phyloP scores from a whole-genome alignment of 2,113 vertebrate genomes.

The Eulemur macaco region DNA sequence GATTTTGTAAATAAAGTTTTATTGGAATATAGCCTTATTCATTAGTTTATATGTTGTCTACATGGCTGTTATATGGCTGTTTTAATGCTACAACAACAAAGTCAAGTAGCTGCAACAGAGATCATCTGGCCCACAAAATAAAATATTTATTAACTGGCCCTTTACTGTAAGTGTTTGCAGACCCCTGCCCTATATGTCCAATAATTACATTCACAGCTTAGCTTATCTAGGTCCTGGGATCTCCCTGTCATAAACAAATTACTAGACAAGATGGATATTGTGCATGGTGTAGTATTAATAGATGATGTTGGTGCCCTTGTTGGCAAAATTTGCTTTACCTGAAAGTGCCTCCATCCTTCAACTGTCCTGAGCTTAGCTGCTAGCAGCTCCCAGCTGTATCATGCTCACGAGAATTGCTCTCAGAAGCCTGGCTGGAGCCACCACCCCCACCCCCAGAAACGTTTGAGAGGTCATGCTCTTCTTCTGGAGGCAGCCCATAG shows the following conservation, averaged over 20 bases:
- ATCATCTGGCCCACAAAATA: background rate
- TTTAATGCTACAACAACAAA: background rate
- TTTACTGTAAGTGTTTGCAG: background rate
- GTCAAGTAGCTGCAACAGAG: background rate
- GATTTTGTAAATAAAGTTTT: constrained; percentile 30
- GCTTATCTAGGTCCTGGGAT: background rate
- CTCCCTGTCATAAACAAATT: background rate
- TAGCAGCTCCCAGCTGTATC: background rate
- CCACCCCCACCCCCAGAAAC: background rate
- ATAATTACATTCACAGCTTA: background rate
- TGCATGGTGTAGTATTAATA: background rate
- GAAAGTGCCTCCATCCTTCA: background rate
- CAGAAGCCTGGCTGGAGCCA: background rate
- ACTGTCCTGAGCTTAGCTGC: background rate
- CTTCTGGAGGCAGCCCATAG: background rate
- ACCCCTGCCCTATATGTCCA: background rate
- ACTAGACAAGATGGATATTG: background rate
- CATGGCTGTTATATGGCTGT: background rate
- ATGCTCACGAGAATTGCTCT: background rate
- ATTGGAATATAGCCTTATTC: background rate
- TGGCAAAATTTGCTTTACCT: background rate
- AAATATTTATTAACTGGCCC: background rate
- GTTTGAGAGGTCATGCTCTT: background rate
- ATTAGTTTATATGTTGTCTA: background rate
- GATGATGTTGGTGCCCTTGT: background rate